Evolutionary conservation across 2,113 vertebrate species (phyloP).

Genomic region (Regulus satrapa): DNA sequence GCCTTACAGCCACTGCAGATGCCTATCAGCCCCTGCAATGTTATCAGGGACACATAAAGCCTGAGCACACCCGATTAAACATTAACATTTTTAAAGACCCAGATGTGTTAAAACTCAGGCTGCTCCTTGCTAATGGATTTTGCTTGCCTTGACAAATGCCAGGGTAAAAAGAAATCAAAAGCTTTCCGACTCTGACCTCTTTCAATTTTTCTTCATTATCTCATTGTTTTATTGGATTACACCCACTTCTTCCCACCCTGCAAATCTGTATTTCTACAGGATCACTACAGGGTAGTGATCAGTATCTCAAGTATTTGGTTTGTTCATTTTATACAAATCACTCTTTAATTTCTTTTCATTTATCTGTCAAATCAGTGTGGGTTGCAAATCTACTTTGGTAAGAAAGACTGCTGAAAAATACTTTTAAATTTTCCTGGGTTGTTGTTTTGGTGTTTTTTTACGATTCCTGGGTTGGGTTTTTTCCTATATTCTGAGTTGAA

Average conservation of each 20-base stretch:
- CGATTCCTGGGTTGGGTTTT: rapidly evolving
- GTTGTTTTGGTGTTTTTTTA: rapidly evolving
- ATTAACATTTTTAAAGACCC: slow-evolving; percentile 57
- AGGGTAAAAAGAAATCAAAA: slow-evolving; percentile 1
- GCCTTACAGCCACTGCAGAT: slow-evolving; percentile 46
- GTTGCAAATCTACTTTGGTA: not conserved
- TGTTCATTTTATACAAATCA: not conserved
- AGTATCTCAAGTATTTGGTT: not conserved
- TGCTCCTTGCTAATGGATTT: slow-evolving; percentile 42
- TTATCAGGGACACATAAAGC: slow-evolving; percentile 6
- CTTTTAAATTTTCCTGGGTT: not conserved
- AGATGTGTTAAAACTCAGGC: slow-evolving; percentile 43
- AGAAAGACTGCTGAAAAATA: not conserved
- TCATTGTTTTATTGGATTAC: not conserved
- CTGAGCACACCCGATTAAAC: slow-evolving; percentile 53
- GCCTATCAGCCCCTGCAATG: slow-evolving; percentile 4
- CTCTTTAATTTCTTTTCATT: not conserved
- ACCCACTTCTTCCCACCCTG: not conserved
- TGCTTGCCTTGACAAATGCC: slow-evolving; percentile 31
- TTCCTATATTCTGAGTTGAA: not conserved
- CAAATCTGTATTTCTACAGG: not conserved
- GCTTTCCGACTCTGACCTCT: not conserved
- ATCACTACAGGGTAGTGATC: not conserved
- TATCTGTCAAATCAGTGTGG: not conserved
- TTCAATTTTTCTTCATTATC: not conserved